phyloP scores from a whole-genome alignment of 2,888 invertebrate species.

The Oligia strigilis region DNA sequence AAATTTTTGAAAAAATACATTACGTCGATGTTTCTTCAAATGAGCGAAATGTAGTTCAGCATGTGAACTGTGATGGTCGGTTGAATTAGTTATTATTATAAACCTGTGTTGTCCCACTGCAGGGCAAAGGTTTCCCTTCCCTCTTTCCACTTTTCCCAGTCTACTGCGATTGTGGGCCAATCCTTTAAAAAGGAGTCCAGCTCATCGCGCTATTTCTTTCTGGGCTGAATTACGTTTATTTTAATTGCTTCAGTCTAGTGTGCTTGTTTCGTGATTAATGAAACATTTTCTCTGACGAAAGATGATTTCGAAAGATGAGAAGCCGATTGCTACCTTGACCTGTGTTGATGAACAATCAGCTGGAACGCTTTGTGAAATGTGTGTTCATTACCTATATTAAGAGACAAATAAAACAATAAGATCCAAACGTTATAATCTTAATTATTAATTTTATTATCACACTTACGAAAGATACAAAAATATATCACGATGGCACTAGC shows the following conservation, averaged over 20 bases:
- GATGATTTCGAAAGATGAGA: not conserved
- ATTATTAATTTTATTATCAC: slow-evolving; percentile 89
- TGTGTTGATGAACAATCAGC: not conserved
- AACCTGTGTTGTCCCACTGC: not conserved
- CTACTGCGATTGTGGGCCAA: no score
- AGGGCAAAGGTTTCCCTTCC: not conserved
- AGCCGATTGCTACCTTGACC: slow-evolving; percentile 6
- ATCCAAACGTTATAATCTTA: slow-evolving; percentile 78
- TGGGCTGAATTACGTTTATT: not conserved
- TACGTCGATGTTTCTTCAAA: no score
- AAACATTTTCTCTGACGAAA: not conserved
- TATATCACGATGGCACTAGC: slow-evolving; percentile 90
- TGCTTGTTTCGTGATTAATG: not conserved
- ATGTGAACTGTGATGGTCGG: not conserved
- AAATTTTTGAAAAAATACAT: no score
- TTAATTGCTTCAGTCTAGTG: not conserved
- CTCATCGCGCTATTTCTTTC: not conserved
- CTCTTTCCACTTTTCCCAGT: not conserved
- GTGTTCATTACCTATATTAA: not conserved
- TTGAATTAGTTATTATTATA: not conserved
- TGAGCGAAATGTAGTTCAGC: not conserved
- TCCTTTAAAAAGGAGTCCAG: no score
- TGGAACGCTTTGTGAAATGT: not conserved
- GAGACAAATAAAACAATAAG: slow-evolving; percentile 69
- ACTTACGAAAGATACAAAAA: slow-evolving; percentile 90